Base-by-base conservation (phyloP, 1,140 invertebrate species). In the Vanessa tameamea region DNA sequence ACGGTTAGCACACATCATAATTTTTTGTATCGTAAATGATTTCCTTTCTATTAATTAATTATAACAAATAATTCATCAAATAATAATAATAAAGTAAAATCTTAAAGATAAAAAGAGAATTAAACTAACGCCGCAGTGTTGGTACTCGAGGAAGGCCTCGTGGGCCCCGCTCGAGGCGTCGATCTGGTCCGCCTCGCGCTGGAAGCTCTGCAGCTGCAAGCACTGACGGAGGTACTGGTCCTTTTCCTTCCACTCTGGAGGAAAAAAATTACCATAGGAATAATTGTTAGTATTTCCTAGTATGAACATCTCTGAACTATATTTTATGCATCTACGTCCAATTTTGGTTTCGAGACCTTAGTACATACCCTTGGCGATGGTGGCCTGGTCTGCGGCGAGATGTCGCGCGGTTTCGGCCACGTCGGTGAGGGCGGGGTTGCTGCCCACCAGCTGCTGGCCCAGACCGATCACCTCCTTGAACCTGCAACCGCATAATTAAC, bases 151-250 rank as follows among this genome's bases (percentile, higher is more conserved):
- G 92, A 98, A 99, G 0, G 97, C 96, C 87, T 98, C 96, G 87
- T 99, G 98, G 51, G 97, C 97, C 66, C 97, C 97, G 50, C 97
- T 98, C 6, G 97, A 96, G 0, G 98, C 98, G 93, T 99, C 98
- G 74, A 99, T 98, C 86, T 99, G 97, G 91, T 99, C 98, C 0
- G 98, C 98, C 93, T 99, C 99, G 67, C 97, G 95, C 88, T 98
- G 99, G 91, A 99, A 99, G 73, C 97, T 94, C 92, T 98, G 97
- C 64, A 99, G 92, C 81, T 98, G 97, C 16, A 98, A 93, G 77
- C 97, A 96, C 86, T 99, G 97, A 75, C 96, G 94, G 47, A 98
- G 92, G 94, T 96, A 97, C 64, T 95, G 95, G 31, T 97, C 95
- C 86, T 98, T 98, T 48, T 96, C 95, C 53, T 95, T 92, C 97